These are phyloP conservation scores for Scrobipalpa costella DNA, from an alignment of 2,888 invertebrate species.

Conservation along the genomic window DNA sequence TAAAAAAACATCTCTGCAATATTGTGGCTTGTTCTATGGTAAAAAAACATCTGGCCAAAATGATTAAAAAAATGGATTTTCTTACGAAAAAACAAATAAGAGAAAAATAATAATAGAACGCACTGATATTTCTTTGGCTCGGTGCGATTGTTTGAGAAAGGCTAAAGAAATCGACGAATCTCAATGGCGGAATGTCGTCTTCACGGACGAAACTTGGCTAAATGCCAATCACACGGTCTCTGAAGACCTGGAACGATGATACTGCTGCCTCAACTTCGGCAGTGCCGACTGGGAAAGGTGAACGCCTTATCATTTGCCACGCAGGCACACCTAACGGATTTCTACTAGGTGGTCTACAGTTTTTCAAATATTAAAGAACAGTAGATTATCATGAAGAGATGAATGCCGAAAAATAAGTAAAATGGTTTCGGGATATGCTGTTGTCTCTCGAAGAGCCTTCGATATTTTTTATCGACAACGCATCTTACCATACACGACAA, in stretches of 20 bases:
- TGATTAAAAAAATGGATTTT: no score
- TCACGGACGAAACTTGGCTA: constrained; percentile 36
- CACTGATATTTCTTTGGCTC: no score
- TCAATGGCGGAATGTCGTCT: no score
- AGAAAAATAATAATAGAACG: no score
- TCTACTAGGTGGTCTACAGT: constrained; percentile 30
- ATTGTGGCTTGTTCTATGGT: no score
- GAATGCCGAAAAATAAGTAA: constrained; percentile 30
- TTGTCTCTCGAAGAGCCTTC: no score
- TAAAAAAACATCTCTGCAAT: no score
- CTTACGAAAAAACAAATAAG: no score
- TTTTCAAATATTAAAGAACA: constrained; percentile 32
- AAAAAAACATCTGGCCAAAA: no score
- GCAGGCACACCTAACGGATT: constrained; percentile 30
- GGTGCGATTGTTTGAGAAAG: no score
- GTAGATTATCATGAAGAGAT: constrained; percentile 26
- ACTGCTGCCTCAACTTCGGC: constrained; percentile 29
- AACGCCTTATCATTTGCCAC: constrained; percentile 33
- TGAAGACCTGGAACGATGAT: constrained; percentile 32
- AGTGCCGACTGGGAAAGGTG: constrained; percentile 32
- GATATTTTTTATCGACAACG: constrained; percentile 32
- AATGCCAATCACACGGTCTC: constrained; percentile 33
- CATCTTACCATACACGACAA: constrained; percentile 29
- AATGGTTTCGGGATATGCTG: constrained; percentile 27
- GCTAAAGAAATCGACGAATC: no score